Evolutionary conservation across 2,888 invertebrate genomes (phyloP), one percentile per base, ranked within the genome.

Genomic region (Plusia festucae): DNA sequence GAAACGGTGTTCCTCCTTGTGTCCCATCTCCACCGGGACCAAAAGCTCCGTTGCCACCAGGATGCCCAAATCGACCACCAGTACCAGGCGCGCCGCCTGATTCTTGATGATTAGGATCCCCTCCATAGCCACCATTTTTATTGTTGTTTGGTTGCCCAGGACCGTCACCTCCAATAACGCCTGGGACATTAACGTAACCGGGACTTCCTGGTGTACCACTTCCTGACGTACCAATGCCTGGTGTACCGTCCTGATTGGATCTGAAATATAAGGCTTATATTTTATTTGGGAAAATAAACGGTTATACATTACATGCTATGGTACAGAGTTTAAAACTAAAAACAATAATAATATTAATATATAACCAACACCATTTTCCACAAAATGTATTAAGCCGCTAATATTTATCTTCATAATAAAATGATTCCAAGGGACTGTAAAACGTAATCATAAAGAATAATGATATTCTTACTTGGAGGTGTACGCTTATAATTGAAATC

Each of bases 261-360:
- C 83, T 84, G 73, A 62, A 82, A 80, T 20, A 62, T 8, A 18
- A 30, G 13, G 6, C n/a, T 8, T 22, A n/a, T n/a, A n/a, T n/a
- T n/a, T n/a, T n/a, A n/a, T n/a, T n/a, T n/a, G n/a, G n/a, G n/a
- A n/a, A n/a, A n/a, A n/a, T n/a, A n/a, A n/a, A n/a, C n/a, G n/a
- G n/a, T n/a, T 44, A 44, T 44, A 27, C 3, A 6, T 4, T 24
- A 24, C 24, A n/a, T n/a, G 24, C 24, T 24, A 24, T n/a, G n/a
- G n/a, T n/a, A n/a, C n/a, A n/a, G n/a, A n/a, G n/a, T n/a, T n/a
- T n/a, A n/a, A n/a, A n/a, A n/a, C n/a, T n/a, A n/a, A n/a, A n/a
- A n/a, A n/a, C n/a, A n/a, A n/a, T n/a, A n/a, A n/a, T n/a, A n/a
- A n/a, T n/a, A n/a, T n/a, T n/a, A n/a, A n/a, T n/a, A n/a, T n/a